phyloP scores from a whole-genome alignment of 1,140 invertebrate genomes.

The Alviniconcha marisindica region DNA sequence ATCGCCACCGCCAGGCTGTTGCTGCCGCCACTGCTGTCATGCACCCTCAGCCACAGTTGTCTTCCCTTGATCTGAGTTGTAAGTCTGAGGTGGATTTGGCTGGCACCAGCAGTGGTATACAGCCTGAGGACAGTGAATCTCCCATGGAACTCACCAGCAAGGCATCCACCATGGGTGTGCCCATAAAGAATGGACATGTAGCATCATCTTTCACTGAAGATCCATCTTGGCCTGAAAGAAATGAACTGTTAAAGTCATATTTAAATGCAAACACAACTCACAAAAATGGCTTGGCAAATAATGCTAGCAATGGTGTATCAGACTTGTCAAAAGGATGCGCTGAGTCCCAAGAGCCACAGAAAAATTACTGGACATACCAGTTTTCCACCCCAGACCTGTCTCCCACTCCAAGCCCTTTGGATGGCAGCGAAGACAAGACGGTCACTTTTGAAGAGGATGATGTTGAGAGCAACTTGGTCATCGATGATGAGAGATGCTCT shows the following conservation, averaged over 20 bases:
- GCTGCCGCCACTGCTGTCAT: neutral
- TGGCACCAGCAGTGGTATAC: neutral
- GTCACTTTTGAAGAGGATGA: neutral
- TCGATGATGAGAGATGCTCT: neutral
- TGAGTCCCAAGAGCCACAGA: neutral
- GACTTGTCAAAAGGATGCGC: neutral
- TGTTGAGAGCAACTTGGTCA: conserved; percentile 4
- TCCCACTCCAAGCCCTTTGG: conserved; percentile 10
- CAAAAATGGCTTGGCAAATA: neutral
- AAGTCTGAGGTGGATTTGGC: conserved; percentile 21
- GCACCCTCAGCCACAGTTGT: conserved; percentile 35
- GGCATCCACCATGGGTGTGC: neutral
- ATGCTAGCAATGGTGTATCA: neutral
- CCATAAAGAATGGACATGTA: conserved; percentile 25
- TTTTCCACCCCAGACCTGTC: conserved; percentile 34
- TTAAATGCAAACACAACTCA: neutral
- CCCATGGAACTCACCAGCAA: conserved; percentile 37
- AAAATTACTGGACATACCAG: conserved; percentile 37
- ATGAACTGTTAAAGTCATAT: conserved; percentile 34
- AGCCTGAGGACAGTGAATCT: neutral
- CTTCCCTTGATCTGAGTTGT: conserved; percentile 30
- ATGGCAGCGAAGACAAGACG: conserved; percentile 3
- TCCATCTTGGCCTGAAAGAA: conserved; percentile 28
- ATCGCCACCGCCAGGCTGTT: conserved; percentile 24
- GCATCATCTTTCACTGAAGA: neutral